Percentiles rank a stretch among this genome's conserved stretches.
Evolutionary conservation across 2,888 invertebrate genomes (phyloP).

Genomic region (Mechanitis mazaeus): DNA sequence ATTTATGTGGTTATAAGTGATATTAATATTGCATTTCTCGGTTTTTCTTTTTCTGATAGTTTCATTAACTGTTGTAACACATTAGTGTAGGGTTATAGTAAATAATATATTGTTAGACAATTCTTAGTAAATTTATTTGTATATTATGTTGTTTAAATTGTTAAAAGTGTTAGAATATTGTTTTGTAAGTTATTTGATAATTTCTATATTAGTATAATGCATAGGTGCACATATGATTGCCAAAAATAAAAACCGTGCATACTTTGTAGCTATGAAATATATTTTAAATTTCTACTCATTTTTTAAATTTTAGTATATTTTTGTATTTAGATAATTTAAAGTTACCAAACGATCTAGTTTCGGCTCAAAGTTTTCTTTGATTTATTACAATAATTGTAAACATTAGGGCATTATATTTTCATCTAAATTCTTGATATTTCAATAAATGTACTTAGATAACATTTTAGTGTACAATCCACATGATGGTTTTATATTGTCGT

Average conservation of each 20-base stretch:
- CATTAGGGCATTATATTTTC: neutral
- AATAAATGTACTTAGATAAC: neutral
- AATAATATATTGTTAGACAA: too few relatives aligned
- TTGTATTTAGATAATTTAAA: constrained; percentile 1
- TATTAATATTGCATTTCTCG: too few relatives aligned
- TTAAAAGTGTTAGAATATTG: neutral
- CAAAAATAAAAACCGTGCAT: neutral
- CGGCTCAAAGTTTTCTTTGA: neutral
- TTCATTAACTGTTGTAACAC: too few relatives aligned
- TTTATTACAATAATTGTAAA: neutral
- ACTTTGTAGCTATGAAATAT: neutral
- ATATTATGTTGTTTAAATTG: neutral
- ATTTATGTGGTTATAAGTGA: too few relatives aligned
- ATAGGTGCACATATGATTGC: neutral
- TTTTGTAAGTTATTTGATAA: neutral
- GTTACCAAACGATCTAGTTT: constrained; percentile 5
- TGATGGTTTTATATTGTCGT: too few relatives aligned
- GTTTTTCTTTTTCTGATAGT: too few relatives aligned
- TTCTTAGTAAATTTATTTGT: too few relatives aligned
- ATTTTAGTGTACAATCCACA: too few relatives aligned
- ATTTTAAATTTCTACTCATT: neutral
- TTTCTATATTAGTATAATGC: neutral
- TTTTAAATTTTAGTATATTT: neutral
- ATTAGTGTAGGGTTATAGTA: too few relatives aligned
- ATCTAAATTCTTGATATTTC: neutral